Base-by-base conservation (phyloP, 2,888 invertebrate genomes). In the Lymantria monacha region DNA sequence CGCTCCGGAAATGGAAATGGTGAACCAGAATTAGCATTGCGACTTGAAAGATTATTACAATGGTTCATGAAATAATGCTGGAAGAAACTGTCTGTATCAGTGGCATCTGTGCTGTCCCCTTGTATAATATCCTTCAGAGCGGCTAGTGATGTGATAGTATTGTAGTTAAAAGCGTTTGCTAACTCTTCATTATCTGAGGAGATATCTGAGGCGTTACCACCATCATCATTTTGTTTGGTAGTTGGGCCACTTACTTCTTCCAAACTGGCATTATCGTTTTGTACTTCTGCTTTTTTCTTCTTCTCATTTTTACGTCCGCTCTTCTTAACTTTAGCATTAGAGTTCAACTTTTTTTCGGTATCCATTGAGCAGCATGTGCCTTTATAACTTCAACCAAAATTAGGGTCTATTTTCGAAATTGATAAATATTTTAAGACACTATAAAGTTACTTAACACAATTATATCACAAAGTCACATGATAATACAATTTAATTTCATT, bases 31-130 rank as follows among this genome's bases (percentile, higher is more conserved):
- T 72, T 82, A 0, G 82, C 67, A 15, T 93, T 92, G 51, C 93
- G 89, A 55, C 94, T 94, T 30, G 95, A 95, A 56, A 95, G 83
- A 67, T 93, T 93, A 76, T 94, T 95, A 61, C 94, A 94, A 74
- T 95, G 95, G 63, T 94, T 94, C 81, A 95, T 92, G 79, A 95
- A 95, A 74, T 95, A 95, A 73, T 95, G 94, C 68, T 95, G 94
- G 72, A 95, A 94, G 74, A 94, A 94, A 62, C 90, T 93, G 59
- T 93, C 93, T 36, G 92, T 88, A 78, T 92, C 92, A 10, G 92
- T 89, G 13, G 87, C 92, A 60, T 93, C 92, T 65, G 90, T 93
- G 55, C 87, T 92, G 49, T 93, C 92, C 14, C 92, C 92, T 68
- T 93, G 93, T 41, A 94, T 91, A 70, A 94, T 93, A 72, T 95